These are phyloP conservation scores for Leucoma salicis DNA, from an alignment of 2,888 invertebrate species.

Conservation along the genomic window DNA sequence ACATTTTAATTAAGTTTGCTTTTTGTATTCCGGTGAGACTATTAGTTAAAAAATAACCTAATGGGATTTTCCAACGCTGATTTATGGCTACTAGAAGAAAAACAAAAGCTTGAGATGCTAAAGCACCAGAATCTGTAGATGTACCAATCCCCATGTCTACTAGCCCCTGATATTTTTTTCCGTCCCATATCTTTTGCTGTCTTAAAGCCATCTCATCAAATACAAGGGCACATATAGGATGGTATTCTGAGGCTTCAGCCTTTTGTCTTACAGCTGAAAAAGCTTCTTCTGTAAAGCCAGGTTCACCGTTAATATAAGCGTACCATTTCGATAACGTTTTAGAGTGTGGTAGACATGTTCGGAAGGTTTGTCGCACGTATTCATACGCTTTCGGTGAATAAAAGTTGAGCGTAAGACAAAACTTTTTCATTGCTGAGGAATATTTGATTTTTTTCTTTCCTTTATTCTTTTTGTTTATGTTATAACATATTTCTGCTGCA, in stretches of 20 bases:
- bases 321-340: constrained; percentile 28
- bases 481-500: neutral
- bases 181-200: constrained; percentile 19
- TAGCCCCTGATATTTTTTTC: constrained; percentile 12
- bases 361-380: constrained; percentile 24
- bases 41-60: too few species aligned
- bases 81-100: too few species aligned
- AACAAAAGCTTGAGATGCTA: too few species aligned
- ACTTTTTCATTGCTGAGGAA: constrained; percentile 18
- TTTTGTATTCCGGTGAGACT: too few species aligned
- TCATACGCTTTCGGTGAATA: constrained; percentile 3
- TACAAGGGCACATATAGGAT: constrained; percentile 17
- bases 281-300: constrained; percentile 25
- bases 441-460: constrained; percentile 6
- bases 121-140: neutral
- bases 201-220: constrained; percentile 30
- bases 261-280: constrained; percentile 23
- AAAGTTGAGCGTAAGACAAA: constrained; percentile 6
- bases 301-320: constrained; percentile 15
- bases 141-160: constrained; percentile 15
- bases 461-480: neutral
- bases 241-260: constrained; percentile 11
- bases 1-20: too few species aligned
- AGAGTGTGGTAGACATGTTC: constrained; percentile 26
- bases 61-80: too few species aligned